These are phyloP conservation scores for Carduelis carduelis DNA, from an alignment of 2,797 vertebrate genomes.

Conservation along the genomic window DNA sequence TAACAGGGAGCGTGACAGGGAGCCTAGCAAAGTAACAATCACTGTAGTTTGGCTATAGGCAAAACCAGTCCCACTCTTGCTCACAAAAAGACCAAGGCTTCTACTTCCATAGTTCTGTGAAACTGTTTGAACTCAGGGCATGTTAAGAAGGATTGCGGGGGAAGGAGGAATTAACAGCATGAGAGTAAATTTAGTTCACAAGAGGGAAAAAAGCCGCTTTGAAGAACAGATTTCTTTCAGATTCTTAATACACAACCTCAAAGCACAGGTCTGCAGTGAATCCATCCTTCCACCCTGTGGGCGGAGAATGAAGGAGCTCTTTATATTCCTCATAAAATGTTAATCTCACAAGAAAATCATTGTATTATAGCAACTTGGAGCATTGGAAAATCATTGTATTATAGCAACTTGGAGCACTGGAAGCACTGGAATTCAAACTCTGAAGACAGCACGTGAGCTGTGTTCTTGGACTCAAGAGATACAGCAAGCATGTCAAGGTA, in stretches of 20 bases:
- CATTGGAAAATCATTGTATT: slow-evolving; percentile 51
- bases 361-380: slow-evolving; percentile 26
- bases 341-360: slow-evolving; percentile 52
- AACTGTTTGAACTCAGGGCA: slow-evolving; percentile 8
- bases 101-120: neutral
- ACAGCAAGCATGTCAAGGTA: neutral
- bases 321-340: slow-evolving; percentile 53
- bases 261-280: slow-evolving; percentile 56
- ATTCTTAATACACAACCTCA: slow-evolving; percentile 48
- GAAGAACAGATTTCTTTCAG: slow-evolving; percentile 52
- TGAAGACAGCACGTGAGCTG: neutral
- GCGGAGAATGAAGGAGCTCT: slow-evolving; percentile 13
- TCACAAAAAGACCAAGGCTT: neutral
- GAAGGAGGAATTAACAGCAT: slow-evolving; percentile 44
- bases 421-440: slow-evolving; percentile 45
- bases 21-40: neutral
- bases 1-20: neutral
- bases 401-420: neutral
- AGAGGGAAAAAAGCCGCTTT: slow-evolving; percentile 36
- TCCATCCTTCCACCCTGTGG: slow-evolving; percentile 44
- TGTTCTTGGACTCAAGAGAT: slow-evolving; percentile 13
- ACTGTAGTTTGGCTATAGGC: neutral
- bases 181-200: slow-evolving; percentile 44
- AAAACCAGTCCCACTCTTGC: neutral
- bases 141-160: slow-evolving; percentile 12